Evolutionary conservation across 2,888 invertebrate species (phyloP).

Genomic region (Coelogynopora nodosa): DNA sequence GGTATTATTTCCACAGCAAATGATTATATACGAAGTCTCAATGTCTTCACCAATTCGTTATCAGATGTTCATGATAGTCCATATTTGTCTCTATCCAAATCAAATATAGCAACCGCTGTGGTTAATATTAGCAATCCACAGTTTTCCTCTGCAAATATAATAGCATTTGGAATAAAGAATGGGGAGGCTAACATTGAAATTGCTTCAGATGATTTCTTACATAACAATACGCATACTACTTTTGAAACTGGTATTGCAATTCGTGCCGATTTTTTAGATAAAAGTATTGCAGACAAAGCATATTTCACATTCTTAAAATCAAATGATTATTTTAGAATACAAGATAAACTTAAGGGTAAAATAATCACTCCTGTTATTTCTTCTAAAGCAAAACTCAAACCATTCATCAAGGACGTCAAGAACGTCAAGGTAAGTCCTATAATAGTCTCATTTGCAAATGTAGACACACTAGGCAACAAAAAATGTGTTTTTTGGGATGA

Average conservation of each 20-base stretch:
- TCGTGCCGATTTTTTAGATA: not conserved
- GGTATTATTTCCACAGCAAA: not conserved
- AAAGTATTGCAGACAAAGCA: not conserved
- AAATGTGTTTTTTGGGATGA: constrained; percentile 16
- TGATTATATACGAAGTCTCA: not conserved
- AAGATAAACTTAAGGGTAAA: not conserved
- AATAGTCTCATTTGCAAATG: not conserved
- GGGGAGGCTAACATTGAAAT: not conserved
- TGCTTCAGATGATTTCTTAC: not conserved
- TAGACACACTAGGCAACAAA: not conserved
- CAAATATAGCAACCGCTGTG: not conserved
- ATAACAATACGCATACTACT: not conserved
- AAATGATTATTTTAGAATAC: not conserved
- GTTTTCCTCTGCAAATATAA: not conserved
- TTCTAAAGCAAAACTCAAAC: not conserved
- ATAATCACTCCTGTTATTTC: not conserved
- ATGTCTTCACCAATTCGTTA: not conserved
- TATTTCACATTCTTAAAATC: not conserved
- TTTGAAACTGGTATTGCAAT: not conserved
- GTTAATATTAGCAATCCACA: not conserved
- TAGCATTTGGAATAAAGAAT: not conserved
- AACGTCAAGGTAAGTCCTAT: not conserved
- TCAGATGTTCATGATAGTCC: not conserved
- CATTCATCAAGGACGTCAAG: not conserved
- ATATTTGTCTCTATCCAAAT: not conserved